phyloP scores from a whole-genome alignment of 2,888 invertebrate genomes.

The Lithophane semibrunnea region DNA sequence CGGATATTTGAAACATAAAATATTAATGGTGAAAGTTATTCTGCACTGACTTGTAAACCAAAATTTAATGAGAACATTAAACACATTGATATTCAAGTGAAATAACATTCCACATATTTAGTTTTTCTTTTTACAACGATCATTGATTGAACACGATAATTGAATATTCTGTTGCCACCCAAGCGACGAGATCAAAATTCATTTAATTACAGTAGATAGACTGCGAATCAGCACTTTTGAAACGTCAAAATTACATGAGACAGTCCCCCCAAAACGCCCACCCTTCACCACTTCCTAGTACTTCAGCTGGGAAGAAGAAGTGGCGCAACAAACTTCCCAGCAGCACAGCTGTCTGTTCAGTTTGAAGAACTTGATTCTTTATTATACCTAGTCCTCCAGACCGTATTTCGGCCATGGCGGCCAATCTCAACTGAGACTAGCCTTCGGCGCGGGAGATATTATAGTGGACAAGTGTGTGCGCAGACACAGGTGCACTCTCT shows the following conservation, averaged over 20 bases:
- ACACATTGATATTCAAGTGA: constrained; percentile 9
- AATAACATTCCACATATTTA: neutral
- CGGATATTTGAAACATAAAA: neutral
- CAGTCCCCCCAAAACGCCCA: neutral
- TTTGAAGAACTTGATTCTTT: neutral
- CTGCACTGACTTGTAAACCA: constrained; percentile 43
- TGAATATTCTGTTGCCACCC: neutral
- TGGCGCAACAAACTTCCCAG: neutral
- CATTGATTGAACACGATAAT: neutral
- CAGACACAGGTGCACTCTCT: too few relatives aligned
- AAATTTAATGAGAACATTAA: constrained; percentile 27
- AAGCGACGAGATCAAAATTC: neutral
- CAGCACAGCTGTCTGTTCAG: neutral
- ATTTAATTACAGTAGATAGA: too few relatives aligned
- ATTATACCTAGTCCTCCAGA: too few relatives aligned
- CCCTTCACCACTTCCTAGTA: neutral
- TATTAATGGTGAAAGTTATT: neutral
- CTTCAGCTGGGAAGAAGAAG: neutral
- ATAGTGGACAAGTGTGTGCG: too few relatives aligned
- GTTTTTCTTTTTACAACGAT: neutral
- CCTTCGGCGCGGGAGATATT: too few relatives aligned
- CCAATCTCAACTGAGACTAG: too few relatives aligned
- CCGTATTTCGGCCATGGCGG: too few relatives aligned
- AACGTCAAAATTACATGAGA: neutral
- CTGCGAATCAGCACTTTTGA: neutral